Evolutionary conservation across 2,888 invertebrate species (phyloP).

Genomic region (Brenthis hecate): DNA sequence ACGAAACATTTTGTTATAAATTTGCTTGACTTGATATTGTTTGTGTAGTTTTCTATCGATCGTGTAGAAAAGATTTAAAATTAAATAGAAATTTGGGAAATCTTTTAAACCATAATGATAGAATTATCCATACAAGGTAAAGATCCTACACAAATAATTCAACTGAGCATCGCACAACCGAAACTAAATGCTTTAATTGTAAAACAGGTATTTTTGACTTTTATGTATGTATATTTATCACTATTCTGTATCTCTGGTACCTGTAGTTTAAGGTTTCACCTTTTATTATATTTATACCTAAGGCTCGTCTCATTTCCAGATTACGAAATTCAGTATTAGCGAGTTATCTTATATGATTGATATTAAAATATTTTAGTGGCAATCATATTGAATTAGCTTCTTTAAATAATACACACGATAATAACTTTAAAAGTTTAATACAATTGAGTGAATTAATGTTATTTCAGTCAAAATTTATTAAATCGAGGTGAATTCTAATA

Average conservation of each 20-base stretch:
- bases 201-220: constrained; percentile 80
- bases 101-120: constrained; percentile 39
- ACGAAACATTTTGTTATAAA: constrained; percentile 6
- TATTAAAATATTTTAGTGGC: background rate
- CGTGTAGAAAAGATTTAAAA: background rate
- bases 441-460: background rate
- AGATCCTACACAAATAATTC: constrained; percentile 36
- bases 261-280: constrained; percentile 58
- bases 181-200: constrained; percentile 78
- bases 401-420: background rate
- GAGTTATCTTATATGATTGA: constrained; percentile 6
- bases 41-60: constrained; percentile 23
- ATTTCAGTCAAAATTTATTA: too few species aligned
- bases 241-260: constrained; percentile 57
- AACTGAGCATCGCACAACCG: constrained; percentile 65
- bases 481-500: too few species aligned
- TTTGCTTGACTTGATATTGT: constrained; percentile 19
- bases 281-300: constrained; percentile 32
- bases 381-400: constrained; percentile 10
- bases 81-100: background rate
- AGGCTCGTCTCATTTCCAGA: constrained; percentile 13
- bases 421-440: constrained; percentile 14
- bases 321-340: constrained; percentile 17
- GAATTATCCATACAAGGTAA: constrained; percentile 19
- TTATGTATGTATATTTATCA: constrained; percentile 66